These are phyloP conservation scores for Leptodactylus fallax DNA, from an alignment of 2,797 vertebrate species.

Conservation along the genomic window DNA sequence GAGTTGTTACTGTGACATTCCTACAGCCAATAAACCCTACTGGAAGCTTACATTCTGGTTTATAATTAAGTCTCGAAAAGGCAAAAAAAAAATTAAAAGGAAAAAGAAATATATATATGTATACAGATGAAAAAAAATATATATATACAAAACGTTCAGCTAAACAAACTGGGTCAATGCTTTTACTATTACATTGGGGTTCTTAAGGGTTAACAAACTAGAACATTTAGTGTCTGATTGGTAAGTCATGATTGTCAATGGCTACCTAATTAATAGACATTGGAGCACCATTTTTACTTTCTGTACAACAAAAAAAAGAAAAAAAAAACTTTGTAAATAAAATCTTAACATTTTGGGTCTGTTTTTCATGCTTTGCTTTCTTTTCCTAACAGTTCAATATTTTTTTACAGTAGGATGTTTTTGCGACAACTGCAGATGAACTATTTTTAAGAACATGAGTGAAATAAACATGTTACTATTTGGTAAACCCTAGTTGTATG, in stretches of 20 bases:
- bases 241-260: slow-evolving; percentile 83
- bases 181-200: slow-evolving; percentile 88
- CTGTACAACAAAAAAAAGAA: slow-evolving; percentile 80
- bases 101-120: slow-evolving; percentile 42
- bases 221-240: slow-evolving; percentile 85
- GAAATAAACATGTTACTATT: slow-evolving; percentile 76
- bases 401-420: slow-evolving; percentile 73
- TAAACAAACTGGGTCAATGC: slow-evolving; percentile 87
- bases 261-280: slow-evolving; percentile 85
- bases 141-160: slow-evolving; percentile 74
- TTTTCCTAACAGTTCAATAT: slow-evolving; percentile 65
- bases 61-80: slow-evolving; percentile 59
- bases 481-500: slow-evolving; percentile 74
- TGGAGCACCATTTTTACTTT: slow-evolving; percentile 97
- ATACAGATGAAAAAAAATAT: background rate
- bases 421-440: slow-evolving; percentile 73
- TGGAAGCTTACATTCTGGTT: slow-evolving; percentile 81
- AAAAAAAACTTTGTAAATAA: slow-evolving; percentile 94
- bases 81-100: slow-evolving; percentile 12
- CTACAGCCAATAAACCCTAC: slow-evolving; percentile 80
- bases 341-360: slow-evolving; percentile 94
- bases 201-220: slow-evolving; percentile 80
- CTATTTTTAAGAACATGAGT: slow-evolving; percentile 75
- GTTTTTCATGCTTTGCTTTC: slow-evolving; percentile 77
- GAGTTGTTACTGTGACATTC: slow-evolving; percentile 90